These are phyloP conservation scores for Scomber colias DNA, from an alignment of 2,113 vertebrate genomes.

Conservation along the genomic window DNA sequence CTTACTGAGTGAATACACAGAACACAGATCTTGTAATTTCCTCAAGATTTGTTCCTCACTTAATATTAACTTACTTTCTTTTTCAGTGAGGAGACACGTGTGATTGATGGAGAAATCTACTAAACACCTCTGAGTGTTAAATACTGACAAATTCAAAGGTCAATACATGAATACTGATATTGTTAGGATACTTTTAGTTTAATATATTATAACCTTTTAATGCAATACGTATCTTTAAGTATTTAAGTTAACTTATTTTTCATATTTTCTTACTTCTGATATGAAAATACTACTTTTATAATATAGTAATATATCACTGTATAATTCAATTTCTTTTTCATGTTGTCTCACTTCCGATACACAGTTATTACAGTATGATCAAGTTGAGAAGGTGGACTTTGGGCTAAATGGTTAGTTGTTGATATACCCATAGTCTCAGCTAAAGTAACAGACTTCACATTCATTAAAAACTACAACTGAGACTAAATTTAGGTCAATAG, in stretches of 20 bases:
- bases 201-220: too few species aligned
- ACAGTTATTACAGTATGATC: background rate
- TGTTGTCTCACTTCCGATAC: background rate
- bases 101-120: too few species aligned
- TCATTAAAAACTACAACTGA: too few species aligned
- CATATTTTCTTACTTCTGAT: background rate
- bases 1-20: conserved; percentile 32
- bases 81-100: background rate
- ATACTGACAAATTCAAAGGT: background rate
- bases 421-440: too few species aligned
- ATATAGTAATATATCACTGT: too few species aligned
- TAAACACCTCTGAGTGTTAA: background rate
- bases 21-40: background rate
- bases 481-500: too few species aligned
- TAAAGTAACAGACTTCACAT: too few species aligned
- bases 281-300: too few species aligned
- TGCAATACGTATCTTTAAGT: too few species aligned
- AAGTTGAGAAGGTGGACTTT: background rate
- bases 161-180: background rate
- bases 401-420: too few species aligned
- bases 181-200: too few species aligned
- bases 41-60: too few species aligned
- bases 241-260: background rate
- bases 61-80: background rate
- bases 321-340: background rate